These are phyloP conservation scores for Drosophila malerkotliana DNA, from an alignment of 1,140 invertebrate species.

Conservation along the genomic window DNA sequence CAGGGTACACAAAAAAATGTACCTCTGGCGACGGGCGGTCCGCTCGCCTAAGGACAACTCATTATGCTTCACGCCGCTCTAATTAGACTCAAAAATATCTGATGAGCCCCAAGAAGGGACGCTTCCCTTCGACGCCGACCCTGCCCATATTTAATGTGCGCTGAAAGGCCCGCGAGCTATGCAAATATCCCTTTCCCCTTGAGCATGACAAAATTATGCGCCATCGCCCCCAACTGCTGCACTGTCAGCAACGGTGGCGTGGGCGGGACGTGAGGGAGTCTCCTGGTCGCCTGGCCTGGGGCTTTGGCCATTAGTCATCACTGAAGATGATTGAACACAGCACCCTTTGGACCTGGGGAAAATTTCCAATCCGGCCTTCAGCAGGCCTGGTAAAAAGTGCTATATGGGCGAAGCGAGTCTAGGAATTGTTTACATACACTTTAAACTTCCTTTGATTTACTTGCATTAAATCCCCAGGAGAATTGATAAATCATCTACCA, in stretches of 20 bases:
- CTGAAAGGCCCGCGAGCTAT: constrained; percentile 48
- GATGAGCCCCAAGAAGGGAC: constrained; percentile 1
- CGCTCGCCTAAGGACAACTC: neutral
- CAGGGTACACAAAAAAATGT: neutral
- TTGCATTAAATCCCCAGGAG: neutral
- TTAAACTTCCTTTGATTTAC: neutral
- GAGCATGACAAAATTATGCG: constrained; percentile 57
- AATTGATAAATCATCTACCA: neutral
- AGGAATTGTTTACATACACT: neutral
- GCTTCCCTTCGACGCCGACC: neutral
- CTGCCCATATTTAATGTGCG: constrained; percentile 23
- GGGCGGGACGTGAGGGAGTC: neutral
- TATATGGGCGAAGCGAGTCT: neutral
- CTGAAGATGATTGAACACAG: constrained; percentile 53
- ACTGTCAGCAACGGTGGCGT: neutral
- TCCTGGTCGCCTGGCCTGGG: constrained; percentile 2
- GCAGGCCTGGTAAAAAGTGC: neutral
- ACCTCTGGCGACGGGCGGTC: neutral
- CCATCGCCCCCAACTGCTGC: neutral
- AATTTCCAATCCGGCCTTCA: neutral
- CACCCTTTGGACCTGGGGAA: constrained; percentile 7
- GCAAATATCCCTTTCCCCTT: constrained; percentile 52
- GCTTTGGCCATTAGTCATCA: constrained; percentile 42
- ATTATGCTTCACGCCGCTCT: constrained; percentile 41
- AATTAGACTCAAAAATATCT: constrained; percentile 59